Evolutionary conservation across 92 coral and sea anemone genomes (phyloP), one percentile per base, ranked within the genome.

Genomic region (Parazoanthus swiftii): DNA sequence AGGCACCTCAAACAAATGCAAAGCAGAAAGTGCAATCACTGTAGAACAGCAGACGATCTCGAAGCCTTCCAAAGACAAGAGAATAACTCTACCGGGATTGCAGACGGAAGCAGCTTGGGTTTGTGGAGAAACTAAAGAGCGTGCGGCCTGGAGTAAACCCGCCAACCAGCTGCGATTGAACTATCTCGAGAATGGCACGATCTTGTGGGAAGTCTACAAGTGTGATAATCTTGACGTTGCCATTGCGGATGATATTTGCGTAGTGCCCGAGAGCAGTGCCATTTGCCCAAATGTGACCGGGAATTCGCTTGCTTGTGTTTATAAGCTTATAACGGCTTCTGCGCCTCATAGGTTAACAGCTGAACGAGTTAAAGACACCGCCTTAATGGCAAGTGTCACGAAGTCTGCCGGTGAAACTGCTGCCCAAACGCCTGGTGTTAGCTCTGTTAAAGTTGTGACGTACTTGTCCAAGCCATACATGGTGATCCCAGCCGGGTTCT

Each of bases 401-500:
- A 67, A 70, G 50, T 21, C 48, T 35, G 88, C 75, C 46, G 58
- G 46, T 5, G 88, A 33, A 14, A 35, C 33, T 25, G 56, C 77
- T 21, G 50, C 37, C 36, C 58, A 8, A 35, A 46, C 75, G 10
- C 2, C 54, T 26, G 88, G 79, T 54, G 42, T 33, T 70, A 85
- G 79, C 78, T 3, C 5, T 29, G 78, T 79, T 39, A 85, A 33
- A 35, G 29, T 85, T 48, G 78, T 36, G 42, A 35, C 44, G 50
- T 85, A 37, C 75, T 43, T 16, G 13, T 25, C 46, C 23, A 85
- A 70, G 75, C 16, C 10, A 51, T 85, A 85, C 38, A 23, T 85
- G 51, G 21, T 85, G 58, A 85, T 85, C 42, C 88, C 88, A 8
- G 78, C 88, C 21, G 88, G 88, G 14, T 85, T 29, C 58, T 37